These are phyloP conservation scores for Netelia virgata DNA, from an alignment of 2,888 invertebrate genomes.

Conservation along the genomic window DNA sequence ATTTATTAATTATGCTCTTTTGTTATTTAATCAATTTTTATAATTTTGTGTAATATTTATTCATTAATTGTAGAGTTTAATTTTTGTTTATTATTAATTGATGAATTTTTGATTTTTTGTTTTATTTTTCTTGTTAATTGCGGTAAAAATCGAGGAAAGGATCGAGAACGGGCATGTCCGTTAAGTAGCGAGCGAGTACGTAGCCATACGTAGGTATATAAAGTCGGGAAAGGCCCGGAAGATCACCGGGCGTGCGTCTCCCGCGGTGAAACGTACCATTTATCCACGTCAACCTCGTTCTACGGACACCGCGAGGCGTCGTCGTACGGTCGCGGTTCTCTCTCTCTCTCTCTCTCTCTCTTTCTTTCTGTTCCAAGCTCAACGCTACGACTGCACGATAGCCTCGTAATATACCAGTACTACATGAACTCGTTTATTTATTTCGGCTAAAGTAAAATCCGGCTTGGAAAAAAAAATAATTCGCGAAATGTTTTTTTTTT, in stretches of 20 bases:
- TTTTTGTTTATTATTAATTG: too few species aligned
- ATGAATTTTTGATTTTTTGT: neutral
- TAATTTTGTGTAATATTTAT: too few species aligned
- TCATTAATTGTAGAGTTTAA: too few species aligned
- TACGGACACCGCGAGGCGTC: slow-evolving; percentile 76
- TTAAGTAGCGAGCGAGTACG: slow-evolving; percentile 49
- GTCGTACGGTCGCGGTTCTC: slow-evolving; percentile 65
- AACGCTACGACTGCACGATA: too few species aligned
- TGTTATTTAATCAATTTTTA: too few species aligned
- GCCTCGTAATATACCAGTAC: too few species aligned
- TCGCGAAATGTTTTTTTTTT: too few species aligned
- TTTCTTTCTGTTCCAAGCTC: too few species aligned
- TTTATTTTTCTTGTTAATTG: neutral
- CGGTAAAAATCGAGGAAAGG: slow-evolving; percentile 18
- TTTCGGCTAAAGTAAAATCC: too few species aligned
- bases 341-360: slow-evolving; percentile 12
- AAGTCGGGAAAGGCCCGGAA: slow-evolving; percentile 76
- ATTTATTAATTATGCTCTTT: too few species aligned
- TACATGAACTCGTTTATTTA: too few species aligned
- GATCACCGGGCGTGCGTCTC: slow-evolving; percentile 79
- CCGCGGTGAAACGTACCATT: slow-evolving; percentile 81
- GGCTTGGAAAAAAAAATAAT: too few species aligned
- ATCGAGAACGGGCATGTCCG: slow-evolving; percentile 64
- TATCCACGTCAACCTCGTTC: slow-evolving; percentile 83
- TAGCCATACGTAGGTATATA: slow-evolving; percentile 34